phyloP scores from a whole-genome alignment of 2,797 vertebrate species.

The Leptodactylus fallax region DNA sequence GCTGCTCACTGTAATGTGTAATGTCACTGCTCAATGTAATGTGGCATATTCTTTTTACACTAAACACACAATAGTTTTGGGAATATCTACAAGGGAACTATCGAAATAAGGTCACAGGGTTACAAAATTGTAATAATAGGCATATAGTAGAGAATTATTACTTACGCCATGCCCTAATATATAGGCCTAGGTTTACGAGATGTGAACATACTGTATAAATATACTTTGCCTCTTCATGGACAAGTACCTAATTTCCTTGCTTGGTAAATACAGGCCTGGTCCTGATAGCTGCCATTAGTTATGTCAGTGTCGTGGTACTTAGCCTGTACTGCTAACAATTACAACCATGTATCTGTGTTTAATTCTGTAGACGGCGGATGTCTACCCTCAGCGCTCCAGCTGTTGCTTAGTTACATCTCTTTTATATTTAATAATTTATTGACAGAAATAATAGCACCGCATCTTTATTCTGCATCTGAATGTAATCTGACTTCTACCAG shows the following conservation, averaged over 20 bases:
- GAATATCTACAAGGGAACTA: too few species aligned
- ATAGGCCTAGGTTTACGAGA: background rate
- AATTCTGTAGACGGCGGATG: background rate
- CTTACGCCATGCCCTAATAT: background rate
- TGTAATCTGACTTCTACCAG: conserved; percentile 27
- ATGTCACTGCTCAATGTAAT: too few species aligned
- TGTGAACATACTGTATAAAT: background rate
- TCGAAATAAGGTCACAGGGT: too few species aligned
- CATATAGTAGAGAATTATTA: background rate
- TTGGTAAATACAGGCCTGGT: background rate
- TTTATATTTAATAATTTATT: conserved; percentile 42
- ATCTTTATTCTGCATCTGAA: conserved; percentile 8
- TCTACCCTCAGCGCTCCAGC: conserved; percentile 15
- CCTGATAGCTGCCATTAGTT: background rate
- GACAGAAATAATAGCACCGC: conserved; percentile 14
- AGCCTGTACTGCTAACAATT: background rate
- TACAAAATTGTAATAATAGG: background rate
- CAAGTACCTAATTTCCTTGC: background rate
- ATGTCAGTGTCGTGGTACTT: too few species aligned
- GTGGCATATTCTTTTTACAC: too few species aligned
- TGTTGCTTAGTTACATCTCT: conserved; percentile 49
- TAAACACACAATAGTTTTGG: too few species aligned
- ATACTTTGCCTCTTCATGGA: background rate
- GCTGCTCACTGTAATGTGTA: too few species aligned
- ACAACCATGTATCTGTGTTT: background rate